Evolutionary conservation across 2,888 invertebrate species (phyloP), one percentile per base, ranked within the genome.

Genomic region (Matsumyia berberina): DNA sequence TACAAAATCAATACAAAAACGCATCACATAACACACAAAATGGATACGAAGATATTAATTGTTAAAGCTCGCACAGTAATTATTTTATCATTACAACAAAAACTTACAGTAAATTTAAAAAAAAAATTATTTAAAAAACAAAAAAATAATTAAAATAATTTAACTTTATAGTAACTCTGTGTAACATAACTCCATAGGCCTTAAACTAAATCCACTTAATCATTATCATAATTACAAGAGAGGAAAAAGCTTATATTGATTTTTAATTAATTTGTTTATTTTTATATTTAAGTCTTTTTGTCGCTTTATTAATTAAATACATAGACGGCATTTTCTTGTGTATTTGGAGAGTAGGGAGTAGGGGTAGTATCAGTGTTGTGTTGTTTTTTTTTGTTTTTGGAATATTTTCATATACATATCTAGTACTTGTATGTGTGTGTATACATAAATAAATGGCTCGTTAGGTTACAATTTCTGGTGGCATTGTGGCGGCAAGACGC

Each of bases 401-500:
- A 81, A 72, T 82, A 78, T 42, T 72, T 72, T 76, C 31, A 2
- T 53, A 60, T 31, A 55, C 42, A 11, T 42, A 58, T 42, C 17
- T 62, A 42, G 24, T 57, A 8, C 58, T 15, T 57, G 70, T 77
- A 42, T 49, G 44, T 66, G 9, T 49, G 17, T 67, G 8, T 42
- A 33, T 74, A 7, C 69, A 53, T 82, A 39, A 70, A 80, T 74
- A 80, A 80, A 85, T 85, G 85, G 85, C 80, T 85, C 74, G 74
- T 85, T 76, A 83, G 62, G 73, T 83, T 83, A 83, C 49, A 83
- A 83, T 79, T 83, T 83, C 83, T 83, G 83, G 83, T 83, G 83
- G 83, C 83, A 80, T 85, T 85, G 85, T 80, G 85, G 80, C 85
- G 80, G 85, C 69, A 85, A 85, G 80, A 85, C 85, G 58, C 80